These are phyloP conservation scores for Diogma glabrata DNA, from an alignment of 2,888 invertebrate genomes.

Conservation along the genomic window DNA sequence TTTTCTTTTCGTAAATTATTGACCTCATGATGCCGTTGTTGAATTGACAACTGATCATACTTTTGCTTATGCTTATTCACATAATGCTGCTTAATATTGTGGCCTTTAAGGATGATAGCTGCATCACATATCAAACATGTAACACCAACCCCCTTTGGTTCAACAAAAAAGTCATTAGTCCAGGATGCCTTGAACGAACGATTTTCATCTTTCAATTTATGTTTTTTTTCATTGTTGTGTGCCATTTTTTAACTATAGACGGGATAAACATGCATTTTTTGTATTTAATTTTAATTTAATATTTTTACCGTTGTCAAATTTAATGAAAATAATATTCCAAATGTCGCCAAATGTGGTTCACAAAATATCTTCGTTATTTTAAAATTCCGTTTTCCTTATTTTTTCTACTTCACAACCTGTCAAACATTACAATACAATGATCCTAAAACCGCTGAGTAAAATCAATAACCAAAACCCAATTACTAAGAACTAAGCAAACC, in stretches of 20 bases:
- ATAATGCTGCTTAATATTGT: slow-evolving; percentile 6
- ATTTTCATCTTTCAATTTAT: too few relatives aligned
- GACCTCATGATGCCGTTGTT: neutral
- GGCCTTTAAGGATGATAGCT: slow-evolving; percentile 8
- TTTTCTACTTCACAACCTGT: too few relatives aligned
- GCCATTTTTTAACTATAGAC: neutral
- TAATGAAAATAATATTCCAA: too few relatives aligned
- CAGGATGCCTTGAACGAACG: neutral
- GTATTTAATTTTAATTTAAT: neutral
- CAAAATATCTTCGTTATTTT: too few relatives aligned
- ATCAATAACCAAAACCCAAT: too few relatives aligned
- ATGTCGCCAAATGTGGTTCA: too few relatives aligned
- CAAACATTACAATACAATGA: too few relatives aligned
- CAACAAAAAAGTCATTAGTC: neutral
- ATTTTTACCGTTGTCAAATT: neutral
- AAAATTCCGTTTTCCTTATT: too few relatives aligned
- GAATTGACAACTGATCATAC: slow-evolving; percentile 1
- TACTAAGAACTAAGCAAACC: too few relatives aligned
- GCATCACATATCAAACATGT: slow-evolving; percentile 7
- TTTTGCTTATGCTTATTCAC: neutral
- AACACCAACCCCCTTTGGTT: neutral
- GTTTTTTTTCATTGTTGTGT: neutral
- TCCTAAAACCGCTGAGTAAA: too few relatives aligned
- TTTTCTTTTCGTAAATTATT: too few relatives aligned
- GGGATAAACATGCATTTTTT: neutral